Evolutionary conservation across 2,888 invertebrate species (phyloP), one percentile per base, ranked within the genome.

Genomic region (Drosophila setosimentum): DNA sequence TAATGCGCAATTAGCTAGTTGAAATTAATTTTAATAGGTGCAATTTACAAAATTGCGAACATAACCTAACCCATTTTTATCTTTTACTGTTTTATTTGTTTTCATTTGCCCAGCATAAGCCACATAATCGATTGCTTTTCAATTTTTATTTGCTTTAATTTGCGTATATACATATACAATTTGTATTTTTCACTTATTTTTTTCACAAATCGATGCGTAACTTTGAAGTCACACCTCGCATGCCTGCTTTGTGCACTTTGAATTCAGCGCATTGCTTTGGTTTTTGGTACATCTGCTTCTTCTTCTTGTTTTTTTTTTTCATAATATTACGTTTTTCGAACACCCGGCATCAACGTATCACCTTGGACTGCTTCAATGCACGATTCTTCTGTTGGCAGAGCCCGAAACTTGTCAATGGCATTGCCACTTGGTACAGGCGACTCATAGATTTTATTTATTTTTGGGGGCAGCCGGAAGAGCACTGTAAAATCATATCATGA

Each of bases 351-450:
- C 45, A 45, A 24, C 74, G 63, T 78, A 79, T 79, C 79, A 75
- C 79, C 77, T 79, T 78, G 77, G 79, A 75, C 67, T 54, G 60
- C 67, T 78, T 78, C 51, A 68, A 63, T 63, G 24, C 60, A 65
- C 57, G 50, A 73, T 66, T 66, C 66, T 66, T 49, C 7, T 16
- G 24, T 8, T 45, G 45, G 50, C 69, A 57, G 62, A 78, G 58
- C 70, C 24, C 8, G 13, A 78, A 71, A 79, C 79, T 78, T 78
- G 77, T 78, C 77, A 78, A 78, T 78, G 77, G 67, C 79, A 78
- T 79, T 78, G 79, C 71, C 67, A 79, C 77, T 78, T 78, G 79
- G 77, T 75, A 79, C 79, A 78, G 77, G 71, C 77, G 76, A 66
- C 65, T 70, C 35, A 30, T 73, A 37, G 50, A 59, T 54, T 65